These are phyloP conservation scores for Porites rus DNA, from an alignment of 92 coral and sea anemone genomes.

Conservation along the genomic window DNA sequence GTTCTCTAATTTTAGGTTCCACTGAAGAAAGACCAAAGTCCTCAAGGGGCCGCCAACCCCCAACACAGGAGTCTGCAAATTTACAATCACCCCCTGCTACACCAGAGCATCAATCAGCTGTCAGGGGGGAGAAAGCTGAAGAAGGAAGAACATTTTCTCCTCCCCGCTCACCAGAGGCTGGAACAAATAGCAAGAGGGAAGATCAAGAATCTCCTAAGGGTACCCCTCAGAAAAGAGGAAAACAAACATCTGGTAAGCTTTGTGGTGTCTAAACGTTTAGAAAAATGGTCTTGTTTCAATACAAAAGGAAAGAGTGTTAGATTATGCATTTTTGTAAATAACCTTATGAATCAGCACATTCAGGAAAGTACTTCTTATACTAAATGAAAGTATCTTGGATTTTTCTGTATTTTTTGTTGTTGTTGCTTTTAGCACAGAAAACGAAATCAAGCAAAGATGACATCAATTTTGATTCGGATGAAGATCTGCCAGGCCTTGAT, in stretches of 20 bases:
- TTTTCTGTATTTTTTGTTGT: not conserved
- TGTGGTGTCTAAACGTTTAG: not conserved
- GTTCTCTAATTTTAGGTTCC: not conserved
- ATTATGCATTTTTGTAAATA: too few species aligned
- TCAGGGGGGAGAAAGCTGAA: conserved; percentile 21
- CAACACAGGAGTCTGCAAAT: conserved; percentile 23
- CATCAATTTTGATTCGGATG: conserved; percentile 90
- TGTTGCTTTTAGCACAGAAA: conserved; percentile 13
- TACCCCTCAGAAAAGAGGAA: conserved; percentile 23
- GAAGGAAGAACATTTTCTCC: conserved; percentile 24
- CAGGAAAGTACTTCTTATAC: too few species aligned
- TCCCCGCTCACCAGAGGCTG: conserved; percentile 30
- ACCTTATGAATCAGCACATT: too few species aligned
- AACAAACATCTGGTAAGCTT: conserved; percentile 12
- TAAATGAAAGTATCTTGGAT: too few species aligned
- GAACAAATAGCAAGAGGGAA: conserved; percentile 1
- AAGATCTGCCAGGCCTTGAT: conserved; percentile 90
- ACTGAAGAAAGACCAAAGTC: conserved; percentile 74
- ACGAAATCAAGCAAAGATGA: conserved; percentile 66
- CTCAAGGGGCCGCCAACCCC: conserved; percentile 58
- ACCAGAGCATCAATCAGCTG: conserved; percentile 45
- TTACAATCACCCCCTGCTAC: conserved; percentile 55
- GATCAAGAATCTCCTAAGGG: conserved; percentile 16
- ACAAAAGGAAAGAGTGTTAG: not conserved
- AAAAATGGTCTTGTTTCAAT: not conserved